Percentiles rank a stretch among this genome's conserved stretches.
Conservation (phyloP, 2,888 invertebrate species). For the Amphiduros pacificus region DNA sequence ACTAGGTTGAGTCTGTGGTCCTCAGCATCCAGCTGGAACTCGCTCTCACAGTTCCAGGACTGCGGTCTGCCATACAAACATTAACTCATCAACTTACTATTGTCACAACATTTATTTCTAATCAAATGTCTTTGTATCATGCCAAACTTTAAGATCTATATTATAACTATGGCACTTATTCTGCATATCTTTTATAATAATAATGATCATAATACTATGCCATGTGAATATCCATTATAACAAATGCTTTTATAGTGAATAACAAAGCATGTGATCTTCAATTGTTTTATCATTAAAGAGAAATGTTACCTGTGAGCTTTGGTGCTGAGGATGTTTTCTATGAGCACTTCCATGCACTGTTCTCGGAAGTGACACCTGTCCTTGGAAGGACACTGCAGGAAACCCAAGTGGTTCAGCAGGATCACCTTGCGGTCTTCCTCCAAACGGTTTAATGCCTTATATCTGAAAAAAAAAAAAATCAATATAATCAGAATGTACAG, state of each 20-base stretch:
- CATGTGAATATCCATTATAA: too few species aligned
- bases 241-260: too few species aligned
- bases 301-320: constrained; percentile 70
- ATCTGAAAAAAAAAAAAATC: constrained; percentile 66
- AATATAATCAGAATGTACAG: too few species aligned
- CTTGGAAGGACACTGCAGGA: constrained; percentile 90
- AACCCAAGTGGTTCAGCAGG: constrained; percentile 92
- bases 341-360: constrained; percentile 61
- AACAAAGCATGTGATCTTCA: too few species aligned
- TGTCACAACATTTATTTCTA: too few species aligned
- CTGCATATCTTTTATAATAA: too few species aligned
- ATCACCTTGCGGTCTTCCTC: constrained; percentile 93
- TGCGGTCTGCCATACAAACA: constrained; percentile 63
- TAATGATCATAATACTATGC: too few species aligned
- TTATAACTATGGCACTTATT: too few species aligned
- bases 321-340: constrained; percentile 72
- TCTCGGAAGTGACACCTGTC: constrained; percentile 80
- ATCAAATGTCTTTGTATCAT: too few species aligned
- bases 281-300: too few species aligned
- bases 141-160: too few species aligned
- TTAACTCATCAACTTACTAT: too few species aligned
- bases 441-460: constrained; percentile 88
- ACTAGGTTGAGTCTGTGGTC: constrained; percentile 82
- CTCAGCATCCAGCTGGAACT: constrained; percentile 69
- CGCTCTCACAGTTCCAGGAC: constrained; percentile 69